Evolutionary conservation across 2,113 vertebrate species (phyloP).

Genomic region (Pituophis catenifer): DNA sequence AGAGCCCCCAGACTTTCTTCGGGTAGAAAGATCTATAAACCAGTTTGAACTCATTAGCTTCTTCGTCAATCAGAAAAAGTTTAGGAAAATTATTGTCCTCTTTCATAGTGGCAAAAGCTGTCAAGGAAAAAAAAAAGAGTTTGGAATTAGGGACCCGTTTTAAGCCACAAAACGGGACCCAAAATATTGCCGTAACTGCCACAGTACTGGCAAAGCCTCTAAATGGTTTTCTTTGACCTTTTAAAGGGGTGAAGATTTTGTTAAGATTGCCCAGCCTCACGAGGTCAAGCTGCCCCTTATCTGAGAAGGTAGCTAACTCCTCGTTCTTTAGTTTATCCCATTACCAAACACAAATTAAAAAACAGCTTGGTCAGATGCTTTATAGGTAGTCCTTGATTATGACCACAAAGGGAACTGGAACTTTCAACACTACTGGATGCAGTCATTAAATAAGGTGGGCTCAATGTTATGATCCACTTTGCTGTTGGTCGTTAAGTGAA

Average conservation of each 20-base stretch:
- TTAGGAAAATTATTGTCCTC: background rate
- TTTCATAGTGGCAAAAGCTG: constrained; percentile 3
- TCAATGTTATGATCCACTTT: no score
- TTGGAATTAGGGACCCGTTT: background rate
- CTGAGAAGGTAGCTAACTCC: background rate
- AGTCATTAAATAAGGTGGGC: background rate
- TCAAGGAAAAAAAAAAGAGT: background rate
- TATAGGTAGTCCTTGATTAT: background rate
- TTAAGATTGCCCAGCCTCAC: background rate
- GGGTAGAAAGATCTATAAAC: background rate
- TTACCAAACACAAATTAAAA: background rate
- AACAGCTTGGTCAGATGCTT: background rate
- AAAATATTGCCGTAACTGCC: background rate
- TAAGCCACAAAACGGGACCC: background rate
- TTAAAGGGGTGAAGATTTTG: background rate
- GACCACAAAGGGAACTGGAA: no score
- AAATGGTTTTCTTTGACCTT: background rate
- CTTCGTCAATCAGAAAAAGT: background rate
- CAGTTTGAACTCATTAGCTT: background rate
- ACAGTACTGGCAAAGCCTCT: background rate
- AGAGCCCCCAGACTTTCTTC: background rate
- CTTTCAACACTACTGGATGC: no score
- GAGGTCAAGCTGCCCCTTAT: background rate
- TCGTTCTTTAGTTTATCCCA: background rate
- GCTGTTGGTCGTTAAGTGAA: no score